These are phyloP conservation scores for Passer montanus DNA, from an alignment of 2,113 vertebrate genomes.

Conservation along the genomic window DNA sequence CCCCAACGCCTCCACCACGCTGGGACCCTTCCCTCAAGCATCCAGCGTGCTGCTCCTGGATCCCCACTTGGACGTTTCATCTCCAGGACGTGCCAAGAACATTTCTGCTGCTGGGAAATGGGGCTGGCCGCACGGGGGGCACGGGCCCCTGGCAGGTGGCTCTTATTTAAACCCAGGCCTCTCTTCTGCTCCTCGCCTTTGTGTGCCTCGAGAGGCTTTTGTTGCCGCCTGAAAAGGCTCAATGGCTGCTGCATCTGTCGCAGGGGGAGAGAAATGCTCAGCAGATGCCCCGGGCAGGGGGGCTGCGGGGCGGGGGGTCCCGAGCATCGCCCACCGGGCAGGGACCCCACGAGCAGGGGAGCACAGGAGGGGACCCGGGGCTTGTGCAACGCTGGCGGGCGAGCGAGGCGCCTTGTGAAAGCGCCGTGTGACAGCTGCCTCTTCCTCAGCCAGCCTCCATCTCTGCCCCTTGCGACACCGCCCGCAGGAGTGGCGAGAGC, in stretches of 20 bases:
- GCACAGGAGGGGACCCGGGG: rapidly evolving
- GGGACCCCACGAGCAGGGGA: not conserved
- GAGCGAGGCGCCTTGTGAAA: not conserved
- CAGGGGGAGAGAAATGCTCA: not conserved
- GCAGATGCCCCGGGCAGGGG: constrained; percentile 59
- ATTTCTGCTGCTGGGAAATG: not conserved
- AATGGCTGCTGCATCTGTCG: constrained; percentile 81
- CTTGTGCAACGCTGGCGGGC: not conserved
- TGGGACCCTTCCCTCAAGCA: not conserved
- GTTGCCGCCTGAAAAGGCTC: constrained; percentile 74
- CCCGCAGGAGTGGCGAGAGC: rapidly evolving
- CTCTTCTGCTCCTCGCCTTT: constrained; percentile 69
- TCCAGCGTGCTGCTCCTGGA: not conserved
- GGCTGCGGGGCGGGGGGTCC: not conserved
- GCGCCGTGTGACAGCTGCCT: not conserved
- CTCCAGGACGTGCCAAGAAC: not conserved
- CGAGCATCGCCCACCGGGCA: not conserved
- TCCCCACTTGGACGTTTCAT: not conserved
- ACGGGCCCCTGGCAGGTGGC: constrained; percentile 71
- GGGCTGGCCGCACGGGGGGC: not conserved
- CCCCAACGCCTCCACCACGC: rapidly evolving
- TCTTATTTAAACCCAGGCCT: constrained; percentile 51
- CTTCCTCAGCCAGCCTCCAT: not conserved
- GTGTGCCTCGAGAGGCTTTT: constrained; percentile 75
- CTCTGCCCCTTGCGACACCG: not conserved